Evolutionary conservation across 92 coral and sea anemone species (phyloP).

Genomic region (Paramuricea clavata): DNA sequence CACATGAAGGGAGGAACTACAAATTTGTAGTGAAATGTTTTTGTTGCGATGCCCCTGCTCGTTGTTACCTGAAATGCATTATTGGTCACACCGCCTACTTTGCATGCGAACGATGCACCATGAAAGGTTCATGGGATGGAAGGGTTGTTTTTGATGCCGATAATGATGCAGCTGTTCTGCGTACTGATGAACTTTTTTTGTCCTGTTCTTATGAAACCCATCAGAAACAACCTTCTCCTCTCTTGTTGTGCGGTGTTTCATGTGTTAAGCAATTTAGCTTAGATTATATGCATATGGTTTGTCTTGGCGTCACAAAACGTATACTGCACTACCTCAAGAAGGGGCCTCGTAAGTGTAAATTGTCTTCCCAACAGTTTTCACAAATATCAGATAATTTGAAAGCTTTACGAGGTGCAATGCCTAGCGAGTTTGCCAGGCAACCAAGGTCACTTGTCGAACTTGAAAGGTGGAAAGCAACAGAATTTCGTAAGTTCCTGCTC

Average conservation of each 20-base stretch:
- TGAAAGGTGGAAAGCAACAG: too few relatives aligned
- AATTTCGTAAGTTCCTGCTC: too few relatives aligned
- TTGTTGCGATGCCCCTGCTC: constrained; percentile 21
- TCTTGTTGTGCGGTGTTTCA: background rate
- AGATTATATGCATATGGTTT: constrained; percentile 1
- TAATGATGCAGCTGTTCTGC: background rate
- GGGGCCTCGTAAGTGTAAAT: background rate
- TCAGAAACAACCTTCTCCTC: background rate
- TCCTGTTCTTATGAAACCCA: background rate
- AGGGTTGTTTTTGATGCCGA: background rate
- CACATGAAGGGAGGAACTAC: background rate
- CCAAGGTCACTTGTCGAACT: too few relatives aligned
- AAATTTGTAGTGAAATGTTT: background rate
- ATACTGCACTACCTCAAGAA: background rate
- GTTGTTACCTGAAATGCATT: constrained; percentile 7
- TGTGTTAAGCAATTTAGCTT: background rate
- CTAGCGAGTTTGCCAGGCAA: constrained; percentile 19
- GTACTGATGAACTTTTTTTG: background rate
- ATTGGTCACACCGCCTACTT: background rate
- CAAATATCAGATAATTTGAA: background rate
- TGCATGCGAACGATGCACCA: background rate
- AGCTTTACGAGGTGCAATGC: background rate
- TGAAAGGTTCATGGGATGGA: background rate
- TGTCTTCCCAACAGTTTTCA: background rate
- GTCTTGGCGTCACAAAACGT: too few relatives aligned